Conservation (phyloP, 2,888 invertebrate species). For the Miltochrista miniata region DNA sequence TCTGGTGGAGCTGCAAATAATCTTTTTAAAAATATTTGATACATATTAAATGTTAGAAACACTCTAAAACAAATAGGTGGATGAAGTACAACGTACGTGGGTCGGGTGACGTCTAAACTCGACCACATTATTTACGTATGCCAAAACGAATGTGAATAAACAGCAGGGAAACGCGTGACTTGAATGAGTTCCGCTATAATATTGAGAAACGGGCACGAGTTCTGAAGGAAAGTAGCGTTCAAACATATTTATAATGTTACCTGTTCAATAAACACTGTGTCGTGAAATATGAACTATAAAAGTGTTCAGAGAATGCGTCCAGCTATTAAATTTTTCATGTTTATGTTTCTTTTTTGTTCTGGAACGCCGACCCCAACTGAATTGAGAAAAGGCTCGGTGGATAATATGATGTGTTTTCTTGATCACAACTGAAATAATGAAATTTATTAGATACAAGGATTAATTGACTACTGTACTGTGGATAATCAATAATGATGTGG, state of each 20-base stretch:
- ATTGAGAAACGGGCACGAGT: conserved; percentile 48
- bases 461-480: no score
- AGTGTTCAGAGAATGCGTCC: not conserved
- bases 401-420: no score
- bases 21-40: not conserved
- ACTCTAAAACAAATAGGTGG: conserved; percentile 19
- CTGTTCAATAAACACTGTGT: conserved; percentile 47
- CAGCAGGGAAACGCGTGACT: conserved; percentile 67
- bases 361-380: no score
- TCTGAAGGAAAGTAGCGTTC: conserved; percentile 51
- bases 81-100: conserved; percentile 31
- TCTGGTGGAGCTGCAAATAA: no score
- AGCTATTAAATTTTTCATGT: not conserved
- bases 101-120: conserved; percentile 53
- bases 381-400: no score
- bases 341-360: not conserved
- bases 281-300: not conserved
- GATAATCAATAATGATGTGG: no score
- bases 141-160: conserved; percentile 73
- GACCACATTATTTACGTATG: conserved; percentile 69
- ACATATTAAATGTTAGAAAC: not conserved
- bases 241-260: conserved; percentile 55
- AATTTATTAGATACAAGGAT: no score
- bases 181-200: conserved; percentile 63
- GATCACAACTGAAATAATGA: no score